Conservation (phyloP, 2,113 vertebrate species). For the Oncorhynchus kisutch region DNA sequence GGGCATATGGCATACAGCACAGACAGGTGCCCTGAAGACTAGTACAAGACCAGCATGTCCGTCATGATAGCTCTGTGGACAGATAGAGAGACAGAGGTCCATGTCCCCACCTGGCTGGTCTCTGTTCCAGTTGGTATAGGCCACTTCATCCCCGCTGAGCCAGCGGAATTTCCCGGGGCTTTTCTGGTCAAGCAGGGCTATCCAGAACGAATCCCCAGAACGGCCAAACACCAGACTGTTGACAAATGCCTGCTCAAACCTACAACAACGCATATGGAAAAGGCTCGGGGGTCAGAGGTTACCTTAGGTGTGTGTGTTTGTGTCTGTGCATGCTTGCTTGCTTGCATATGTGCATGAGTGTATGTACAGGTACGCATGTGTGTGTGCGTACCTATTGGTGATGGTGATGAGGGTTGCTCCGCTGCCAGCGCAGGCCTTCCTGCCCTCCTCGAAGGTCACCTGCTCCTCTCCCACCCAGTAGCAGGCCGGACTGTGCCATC, state of each 20-base stretch:
- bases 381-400: conserved; percentile 79
- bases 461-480: conserved; percentile 90
- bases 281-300: not conserved
- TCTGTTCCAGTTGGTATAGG: conserved; percentile 93
- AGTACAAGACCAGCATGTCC: not conserved
- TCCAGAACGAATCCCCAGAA: conserved; percentile 86
- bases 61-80: not conserved
- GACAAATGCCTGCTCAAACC: conserved; percentile 94
- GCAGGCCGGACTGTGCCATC: conserved; percentile 94
- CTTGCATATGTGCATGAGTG: not conserved
- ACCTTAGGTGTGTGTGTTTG: not conserved
- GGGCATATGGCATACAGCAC: not conserved
- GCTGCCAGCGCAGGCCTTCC: conserved; percentile 76
- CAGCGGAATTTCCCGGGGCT: conserved; percentile 80
- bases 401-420: conserved; percentile 83
- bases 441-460: conserved; percentile 80
- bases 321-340: too few species aligned
- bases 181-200: conserved; percentile 82
- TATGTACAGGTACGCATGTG: too few species aligned
- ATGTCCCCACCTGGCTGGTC: conserved; percentile 84
- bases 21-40: not conserved
- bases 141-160: conserved; percentile 85
- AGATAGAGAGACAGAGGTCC: not conserved
- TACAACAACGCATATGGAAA: conserved; percentile 43
- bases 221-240: conserved; percentile 89